Conservation (phyloP, 2,888 invertebrate species). For the Ashinkailepas kermadecensis region DNA sequence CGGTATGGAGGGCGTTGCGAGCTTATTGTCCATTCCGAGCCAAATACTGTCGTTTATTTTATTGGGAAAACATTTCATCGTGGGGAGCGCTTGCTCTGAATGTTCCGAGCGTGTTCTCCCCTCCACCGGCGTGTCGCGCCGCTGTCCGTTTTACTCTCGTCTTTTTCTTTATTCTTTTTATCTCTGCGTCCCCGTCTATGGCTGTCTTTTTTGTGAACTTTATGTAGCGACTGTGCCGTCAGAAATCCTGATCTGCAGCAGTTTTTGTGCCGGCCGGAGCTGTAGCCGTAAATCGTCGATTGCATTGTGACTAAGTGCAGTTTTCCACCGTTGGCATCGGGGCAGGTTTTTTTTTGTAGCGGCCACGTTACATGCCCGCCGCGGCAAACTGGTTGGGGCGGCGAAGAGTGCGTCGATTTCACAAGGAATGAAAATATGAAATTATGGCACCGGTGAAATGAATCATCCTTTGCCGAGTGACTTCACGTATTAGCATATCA, state of each 20-base stretch:
- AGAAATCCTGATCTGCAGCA: neutral
- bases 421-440: no score
- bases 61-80: slow-evolving; percentile 20
- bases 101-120: neutral
- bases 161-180: neutral
- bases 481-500: no score
- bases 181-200: neutral
- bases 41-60: neutral
- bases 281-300: neutral
- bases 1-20: neutral
- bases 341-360: no score
- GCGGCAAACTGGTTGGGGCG: no score
- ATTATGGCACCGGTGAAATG: no score
- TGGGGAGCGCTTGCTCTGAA: neutral
- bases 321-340: no score
- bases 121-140: neutral
- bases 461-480: no score
- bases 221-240: neutral
- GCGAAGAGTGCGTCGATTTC: no score
- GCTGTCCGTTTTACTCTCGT: neutral
- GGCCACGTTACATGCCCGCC: no score
- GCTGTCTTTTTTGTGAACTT: neutral
- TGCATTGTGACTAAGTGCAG: neutral
- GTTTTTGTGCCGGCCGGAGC: neutral
- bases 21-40: neutral